Evolutionary conservation across 2,797 vertebrate genomes (phyloP).

Genomic region (Trachops cirrhosus): DNA sequence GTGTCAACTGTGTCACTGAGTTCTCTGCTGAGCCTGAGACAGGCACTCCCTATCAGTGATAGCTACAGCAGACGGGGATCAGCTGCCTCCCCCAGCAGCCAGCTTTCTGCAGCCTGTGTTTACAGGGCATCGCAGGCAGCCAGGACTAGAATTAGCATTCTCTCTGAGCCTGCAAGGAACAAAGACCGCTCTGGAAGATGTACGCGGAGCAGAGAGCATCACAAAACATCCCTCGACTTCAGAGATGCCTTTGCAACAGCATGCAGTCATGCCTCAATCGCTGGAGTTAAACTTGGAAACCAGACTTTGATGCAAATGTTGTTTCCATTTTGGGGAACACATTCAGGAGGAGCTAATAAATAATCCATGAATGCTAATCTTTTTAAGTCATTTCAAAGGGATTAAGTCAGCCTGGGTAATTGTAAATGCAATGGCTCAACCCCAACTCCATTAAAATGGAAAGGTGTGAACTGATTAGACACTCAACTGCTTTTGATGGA

Average conservation of each 20-base stretch:
- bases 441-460: slow-evolving; percentile 73
- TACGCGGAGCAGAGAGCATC: neutral
- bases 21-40: slow-evolving; percentile 58
- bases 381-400: slow-evolving; percentile 83
- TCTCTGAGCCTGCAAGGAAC: slow-evolving; percentile 41
- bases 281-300: slow-evolving; percentile 79
- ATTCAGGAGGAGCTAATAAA: slow-evolving; percentile 83
- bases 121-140: slow-evolving; percentile 22
- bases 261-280: slow-evolving; percentile 74
- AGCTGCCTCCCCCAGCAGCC: slow-evolving; percentile 47
- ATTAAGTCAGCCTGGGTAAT: slow-evolving; percentile 82
- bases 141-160: slow-evolving; percentile 45
- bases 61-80: slow-evolving; percentile 35
- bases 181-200: slow-evolving; percentile 70
- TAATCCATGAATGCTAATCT: slow-evolving; percentile 84
- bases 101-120: slow-evolving; percentile 51
- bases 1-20: slow-evolving; percentile 60
- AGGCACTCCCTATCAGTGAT: slow-evolving; percentile 51
- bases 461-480: slow-evolving; percentile 77
- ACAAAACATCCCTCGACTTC: slow-evolving; percentile 33
- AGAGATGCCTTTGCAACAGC: slow-evolving; percentile 35
- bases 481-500: slow-evolving; percentile 72
- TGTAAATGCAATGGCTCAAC: slow-evolving; percentile 74
- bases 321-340: slow-evolving; percentile 82
- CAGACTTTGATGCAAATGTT: slow-evolving; percentile 83